A percentile compares a stretch with the other conserved stretches of the same genome.
Conservation (phyloP, 2,888 invertebrate genomes). For the Agrochola lychnidis region DNA sequence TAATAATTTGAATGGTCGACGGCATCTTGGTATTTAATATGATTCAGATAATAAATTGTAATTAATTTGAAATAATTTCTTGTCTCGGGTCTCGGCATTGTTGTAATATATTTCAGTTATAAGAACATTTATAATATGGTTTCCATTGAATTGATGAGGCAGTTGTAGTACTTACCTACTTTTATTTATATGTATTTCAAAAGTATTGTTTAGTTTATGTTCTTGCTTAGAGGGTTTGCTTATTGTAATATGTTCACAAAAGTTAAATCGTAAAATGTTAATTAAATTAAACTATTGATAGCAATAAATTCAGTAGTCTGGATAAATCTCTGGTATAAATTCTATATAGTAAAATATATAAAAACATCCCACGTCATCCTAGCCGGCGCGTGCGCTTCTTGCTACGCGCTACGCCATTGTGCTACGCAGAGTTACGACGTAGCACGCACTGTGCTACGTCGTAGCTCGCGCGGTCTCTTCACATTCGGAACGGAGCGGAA, state of each 20-base stretch:
- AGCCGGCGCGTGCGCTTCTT: not conserved
- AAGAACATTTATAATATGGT: slow-evolving; percentile 66
- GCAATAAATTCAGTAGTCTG: not conserved
- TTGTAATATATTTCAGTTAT: slow-evolving; percentile 64
- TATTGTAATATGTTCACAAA: not conserved
- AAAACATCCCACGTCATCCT: not conserved
- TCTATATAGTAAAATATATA: not conserved
- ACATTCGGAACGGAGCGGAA: not conserved
- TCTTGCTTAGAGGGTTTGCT: not conserved
- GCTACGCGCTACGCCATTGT: not conserved
- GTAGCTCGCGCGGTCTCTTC: no score
- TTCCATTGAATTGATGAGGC: slow-evolving; percentile 40
- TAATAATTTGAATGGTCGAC: slow-evolving; percentile 70
- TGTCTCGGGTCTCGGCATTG: slow-evolving; percentile 71
- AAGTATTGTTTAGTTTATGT: not conserved
- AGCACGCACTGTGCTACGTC: not conserved
- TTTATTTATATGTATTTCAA: not conserved
- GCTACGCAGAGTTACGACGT: slow-evolving; percentile 31
- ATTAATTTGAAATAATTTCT: slow-evolving; percentile 75
- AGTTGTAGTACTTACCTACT: not conserved
- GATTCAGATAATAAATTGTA: slow-evolving; percentile 74
- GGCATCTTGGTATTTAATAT: slow-evolving; percentile 72
- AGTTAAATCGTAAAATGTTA: not conserved
- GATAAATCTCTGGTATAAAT: not conserved
- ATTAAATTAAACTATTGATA: no score